Conservation (phyloP, 2,888 invertebrate species). For the Salpingus planirostris region DNA sequence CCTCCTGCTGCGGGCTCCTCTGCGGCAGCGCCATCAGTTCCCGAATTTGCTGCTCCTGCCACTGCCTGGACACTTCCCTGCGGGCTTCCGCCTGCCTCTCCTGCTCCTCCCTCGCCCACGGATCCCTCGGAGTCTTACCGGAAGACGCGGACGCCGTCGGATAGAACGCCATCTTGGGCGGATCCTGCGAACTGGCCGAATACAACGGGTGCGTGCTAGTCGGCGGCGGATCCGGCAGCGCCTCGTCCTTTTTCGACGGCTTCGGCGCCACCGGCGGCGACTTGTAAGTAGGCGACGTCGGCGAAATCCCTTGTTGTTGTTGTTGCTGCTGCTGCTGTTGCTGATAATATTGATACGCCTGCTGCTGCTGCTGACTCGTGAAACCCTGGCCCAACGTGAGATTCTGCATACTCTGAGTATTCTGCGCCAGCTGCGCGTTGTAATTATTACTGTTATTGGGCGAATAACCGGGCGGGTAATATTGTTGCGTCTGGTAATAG, state of each 20-base stretch:
- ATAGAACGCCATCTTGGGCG: slow-evolving; percentile 65
- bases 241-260: slow-evolving; percentile 36
- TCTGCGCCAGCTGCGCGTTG: slow-evolving; percentile 32
- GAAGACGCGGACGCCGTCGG: slow-evolving; percentile 34
- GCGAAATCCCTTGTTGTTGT: slow-evolving; percentile 34
- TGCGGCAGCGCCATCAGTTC: slow-evolving; percentile 63
- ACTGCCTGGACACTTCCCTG: slow-evolving; percentile 64
- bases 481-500: slow-evolving; percentile 3
- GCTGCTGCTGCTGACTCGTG: slow-evolving; percentile 19
- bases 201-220: slow-evolving; percentile 64
- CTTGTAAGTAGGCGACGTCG: slow-evolving; percentile 36
- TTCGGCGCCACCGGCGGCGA: slow-evolving; percentile 50
- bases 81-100: slow-evolving; percentile 67
- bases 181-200: slow-evolving; percentile 65
- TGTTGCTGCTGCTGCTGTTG: slow-evolving; percentile 16
- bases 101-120: slow-evolving; percentile 90
- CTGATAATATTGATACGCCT: slow-evolving; percentile 25
- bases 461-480: too few species aligned
- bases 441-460: too few species aligned
- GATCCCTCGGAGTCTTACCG: slow-evolving; percentile 52
- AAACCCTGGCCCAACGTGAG: slow-evolving; percentile 29
- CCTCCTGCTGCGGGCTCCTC: slow-evolving; percentile 72
- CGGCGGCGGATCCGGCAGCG: slow-evolving; percentile 56
- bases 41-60: slow-evolving; percentile 81
- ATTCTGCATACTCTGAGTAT: slow-evolving; percentile 37